These are phyloP conservation scores for Lepidostoma basale DNA, from an alignment of 1,140 invertebrate genomes.

Conservation along the genomic window DNA sequence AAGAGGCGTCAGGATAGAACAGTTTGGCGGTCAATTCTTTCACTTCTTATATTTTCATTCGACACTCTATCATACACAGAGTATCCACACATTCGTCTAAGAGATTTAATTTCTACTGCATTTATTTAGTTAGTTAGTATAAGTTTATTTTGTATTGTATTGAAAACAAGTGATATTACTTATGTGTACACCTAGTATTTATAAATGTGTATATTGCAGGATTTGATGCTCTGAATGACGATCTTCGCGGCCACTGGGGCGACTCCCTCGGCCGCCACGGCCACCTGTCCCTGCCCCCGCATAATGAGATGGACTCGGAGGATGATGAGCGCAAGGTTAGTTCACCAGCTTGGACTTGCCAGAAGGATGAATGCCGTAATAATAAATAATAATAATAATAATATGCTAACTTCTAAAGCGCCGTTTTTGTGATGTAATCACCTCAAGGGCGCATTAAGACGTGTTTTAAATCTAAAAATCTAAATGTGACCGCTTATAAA, in stretches of 20 bases:
- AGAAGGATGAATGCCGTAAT: slow-evolving; percentile 35
- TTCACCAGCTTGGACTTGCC: slow-evolving; percentile 51
- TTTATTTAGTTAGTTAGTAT: too few relatives aligned
- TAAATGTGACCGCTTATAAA: too few relatives aligned
- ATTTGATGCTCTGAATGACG: slow-evolving; percentile 59
- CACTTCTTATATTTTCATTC: too few relatives aligned
- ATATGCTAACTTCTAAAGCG: too few relatives aligned
- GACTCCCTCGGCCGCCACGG: slow-evolving; percentile 55
- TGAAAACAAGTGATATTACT: not conserved
- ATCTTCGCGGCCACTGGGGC: slow-evolving; percentile 59
- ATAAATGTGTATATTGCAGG: slow-evolving; percentile 50
- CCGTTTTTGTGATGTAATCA: too few relatives aligned
- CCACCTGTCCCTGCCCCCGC: slow-evolving; percentile 48
- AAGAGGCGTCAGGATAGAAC: not conserved
- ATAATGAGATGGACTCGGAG: slow-evolving; percentile 46
- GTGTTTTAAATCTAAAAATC: too few relatives aligned
- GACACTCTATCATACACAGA: too few relatives aligned
- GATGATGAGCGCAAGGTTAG: slow-evolving; percentile 46
- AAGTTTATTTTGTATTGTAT: not conserved
- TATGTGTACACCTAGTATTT: too few relatives aligned
- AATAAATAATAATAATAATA: too few relatives aligned
- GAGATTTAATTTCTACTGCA: too few relatives aligned
- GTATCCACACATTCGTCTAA: too few relatives aligned
- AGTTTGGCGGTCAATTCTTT: not conserved
- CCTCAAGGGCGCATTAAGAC: too few relatives aligned